Conservation (phyloP, 2,797 vertebrate genomes). For the Centropyge bicolor region DNA sequence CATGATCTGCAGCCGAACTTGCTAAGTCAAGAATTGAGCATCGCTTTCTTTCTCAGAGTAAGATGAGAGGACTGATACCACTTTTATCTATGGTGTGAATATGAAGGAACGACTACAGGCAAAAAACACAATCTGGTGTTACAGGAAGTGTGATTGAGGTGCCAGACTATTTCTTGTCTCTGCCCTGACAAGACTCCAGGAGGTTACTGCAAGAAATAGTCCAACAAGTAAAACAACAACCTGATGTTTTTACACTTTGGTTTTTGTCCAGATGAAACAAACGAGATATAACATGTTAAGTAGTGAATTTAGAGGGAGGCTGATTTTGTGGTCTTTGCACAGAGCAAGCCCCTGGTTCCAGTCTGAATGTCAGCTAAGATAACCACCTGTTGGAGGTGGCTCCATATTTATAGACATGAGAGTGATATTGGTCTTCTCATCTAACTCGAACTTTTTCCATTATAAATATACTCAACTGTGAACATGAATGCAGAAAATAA, state of each 20-base stretch:
- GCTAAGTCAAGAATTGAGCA: background rate
- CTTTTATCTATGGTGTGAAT: background rate
- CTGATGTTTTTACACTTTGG: background rate
- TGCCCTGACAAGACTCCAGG: background rate
- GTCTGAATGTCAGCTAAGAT: background rate
- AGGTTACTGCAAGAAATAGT: background rate
- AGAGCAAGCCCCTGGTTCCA: background rate
- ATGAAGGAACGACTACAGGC: background rate
- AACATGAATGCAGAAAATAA: background rate
- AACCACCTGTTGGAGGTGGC: background rate
- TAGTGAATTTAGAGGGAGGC: background rate
- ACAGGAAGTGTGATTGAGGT: too few species aligned
- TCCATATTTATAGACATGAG: too few species aligned
- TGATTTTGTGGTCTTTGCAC: background rate
- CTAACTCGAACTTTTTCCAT: background rate
- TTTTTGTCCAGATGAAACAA: constrained; percentile 17
- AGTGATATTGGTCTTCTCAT: background rate
- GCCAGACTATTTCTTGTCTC: too few species aligned
- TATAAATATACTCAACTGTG: background rate
- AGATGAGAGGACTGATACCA: background rate
- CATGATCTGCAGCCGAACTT: background rate
- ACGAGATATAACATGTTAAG: background rate
- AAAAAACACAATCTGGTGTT: too few species aligned
- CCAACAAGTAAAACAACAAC: background rate
- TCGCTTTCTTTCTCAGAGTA: background rate